Conservation (phyloP, 2,797 vertebrate species). For the Sebastes aleutianus region DNA sequence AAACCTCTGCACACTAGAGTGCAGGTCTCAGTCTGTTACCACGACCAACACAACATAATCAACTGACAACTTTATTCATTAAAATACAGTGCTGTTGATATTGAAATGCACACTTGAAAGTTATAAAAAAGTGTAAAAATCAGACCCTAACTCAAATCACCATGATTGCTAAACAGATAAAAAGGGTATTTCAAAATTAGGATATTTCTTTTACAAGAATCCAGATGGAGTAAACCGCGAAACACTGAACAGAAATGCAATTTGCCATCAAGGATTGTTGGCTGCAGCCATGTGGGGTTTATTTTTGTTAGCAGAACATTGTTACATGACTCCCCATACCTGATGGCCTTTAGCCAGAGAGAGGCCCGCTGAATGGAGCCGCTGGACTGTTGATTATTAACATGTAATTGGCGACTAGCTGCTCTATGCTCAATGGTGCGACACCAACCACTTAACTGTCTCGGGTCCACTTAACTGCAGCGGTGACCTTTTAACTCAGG, state of each 20-base stretch:
- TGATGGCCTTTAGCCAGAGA: constrained; percentile 32
- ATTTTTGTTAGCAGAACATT: constrained; percentile 19
- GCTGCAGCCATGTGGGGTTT: constrained; percentile 1
- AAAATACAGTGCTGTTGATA: not conserved
- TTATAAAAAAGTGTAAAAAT: not conserved
- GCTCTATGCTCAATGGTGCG: constrained; percentile 65
- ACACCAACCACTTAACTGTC: constrained; percentile 56
- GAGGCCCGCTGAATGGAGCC: constrained; percentile 46
- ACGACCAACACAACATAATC: not conserved
- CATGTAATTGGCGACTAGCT: constrained; percentile 65
- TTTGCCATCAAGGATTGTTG: not conserved
- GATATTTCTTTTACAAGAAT: not conserved
- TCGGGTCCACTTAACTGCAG: constrained; percentile 59
- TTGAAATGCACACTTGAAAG: no score
- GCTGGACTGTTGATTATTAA: constrained; percentile 82
- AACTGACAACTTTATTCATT: not conserved
- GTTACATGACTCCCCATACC: constrained; percentile 31
- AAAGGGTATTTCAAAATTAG: not conserved
- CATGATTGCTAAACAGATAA: not conserved
- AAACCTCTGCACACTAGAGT: constrained; percentile 74
- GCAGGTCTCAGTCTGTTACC: constrained; percentile 51
- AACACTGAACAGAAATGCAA: not conserved
- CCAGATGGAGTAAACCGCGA: not conserved
- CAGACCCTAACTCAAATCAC: not conserved
- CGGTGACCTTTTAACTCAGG: constrained; percentile 79